A percentile compares a stretch with the other conserved stretches of the same genome.
Conservation (phyloP, 2,797 vertebrate species). For the Enteromius unitaeniatus region DNA sequence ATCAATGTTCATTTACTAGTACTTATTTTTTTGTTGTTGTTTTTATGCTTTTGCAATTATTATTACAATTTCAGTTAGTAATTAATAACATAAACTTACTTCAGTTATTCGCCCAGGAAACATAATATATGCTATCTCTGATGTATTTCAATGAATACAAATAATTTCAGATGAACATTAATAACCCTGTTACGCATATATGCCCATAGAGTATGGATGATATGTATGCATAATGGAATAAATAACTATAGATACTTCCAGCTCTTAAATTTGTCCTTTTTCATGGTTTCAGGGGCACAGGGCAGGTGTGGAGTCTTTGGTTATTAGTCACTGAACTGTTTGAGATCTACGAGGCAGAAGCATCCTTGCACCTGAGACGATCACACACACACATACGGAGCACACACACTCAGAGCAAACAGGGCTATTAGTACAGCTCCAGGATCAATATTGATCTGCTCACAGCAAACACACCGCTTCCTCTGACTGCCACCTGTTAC, state of each 20-base stretch:
- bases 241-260: neutral
- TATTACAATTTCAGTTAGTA: neutral
- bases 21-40: neutral
- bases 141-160: neutral
- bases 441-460: constrained; percentile 56
- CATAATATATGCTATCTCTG: neutral
- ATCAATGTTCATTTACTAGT: neutral
- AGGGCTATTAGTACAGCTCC: constrained; percentile 27
- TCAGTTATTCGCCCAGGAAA: neutral
- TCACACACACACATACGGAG: constrained; percentile 30
- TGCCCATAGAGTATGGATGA: no score
- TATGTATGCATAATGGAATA: neutral
- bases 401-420: constrained; percentile 28
- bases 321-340: constrained; percentile 14
- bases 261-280: neutral
- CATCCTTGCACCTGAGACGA: constrained; percentile 44
- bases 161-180: neutral
- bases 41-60: neutral
- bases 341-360: neutral
- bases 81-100: neutral
- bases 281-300: neutral
- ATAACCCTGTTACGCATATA: neutral
- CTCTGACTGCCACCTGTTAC: constrained; percentile 51
- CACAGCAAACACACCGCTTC: constrained; percentile 38
- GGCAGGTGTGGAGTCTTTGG: neutral